These are phyloP conservation scores for Turnix velox DNA, from an alignment of 2,113 vertebrate species.

Conservation along the genomic window DNA sequence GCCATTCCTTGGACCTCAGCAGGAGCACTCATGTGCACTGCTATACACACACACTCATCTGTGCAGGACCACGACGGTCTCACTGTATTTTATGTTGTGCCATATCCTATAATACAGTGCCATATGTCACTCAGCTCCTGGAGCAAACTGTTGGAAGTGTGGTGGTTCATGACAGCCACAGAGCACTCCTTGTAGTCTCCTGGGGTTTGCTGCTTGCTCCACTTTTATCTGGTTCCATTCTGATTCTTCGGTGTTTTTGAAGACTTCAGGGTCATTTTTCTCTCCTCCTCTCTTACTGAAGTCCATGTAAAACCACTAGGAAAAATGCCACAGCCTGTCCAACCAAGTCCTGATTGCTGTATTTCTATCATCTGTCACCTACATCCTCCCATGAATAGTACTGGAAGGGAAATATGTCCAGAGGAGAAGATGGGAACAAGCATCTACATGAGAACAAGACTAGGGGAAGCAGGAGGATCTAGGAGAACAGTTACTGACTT, in stretches of 20 bases:
- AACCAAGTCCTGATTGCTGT: neutral
- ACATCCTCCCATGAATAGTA: neutral
- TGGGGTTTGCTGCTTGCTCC: neutral
- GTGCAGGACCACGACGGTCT: neutral
- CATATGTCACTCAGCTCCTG: neutral
- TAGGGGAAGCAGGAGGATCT: neutral
- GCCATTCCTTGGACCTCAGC: neutral
- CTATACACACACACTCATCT: neutral
- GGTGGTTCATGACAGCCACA: neutral
- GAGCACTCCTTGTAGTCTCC: neutral
- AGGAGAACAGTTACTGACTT: neutral
- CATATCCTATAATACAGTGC: neutral
- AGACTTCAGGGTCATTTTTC: neutral
- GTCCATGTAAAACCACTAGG: fast-evolving
- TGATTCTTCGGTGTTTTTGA: neutral
- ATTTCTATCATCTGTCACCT: neutral
- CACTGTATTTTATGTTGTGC: neutral
- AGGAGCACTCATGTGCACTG: neutral
- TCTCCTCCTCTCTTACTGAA: neutral
- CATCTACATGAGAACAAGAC: neutral
- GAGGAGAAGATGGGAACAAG: neutral
- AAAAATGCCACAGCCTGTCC: neutral
- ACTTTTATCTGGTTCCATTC: neutral
- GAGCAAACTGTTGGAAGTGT: neutral
- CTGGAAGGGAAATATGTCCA: neutral